Evolutionary conservation across 2,888 invertebrate species (phyloP).

Genomic region (Helobdella robusta): DNA sequence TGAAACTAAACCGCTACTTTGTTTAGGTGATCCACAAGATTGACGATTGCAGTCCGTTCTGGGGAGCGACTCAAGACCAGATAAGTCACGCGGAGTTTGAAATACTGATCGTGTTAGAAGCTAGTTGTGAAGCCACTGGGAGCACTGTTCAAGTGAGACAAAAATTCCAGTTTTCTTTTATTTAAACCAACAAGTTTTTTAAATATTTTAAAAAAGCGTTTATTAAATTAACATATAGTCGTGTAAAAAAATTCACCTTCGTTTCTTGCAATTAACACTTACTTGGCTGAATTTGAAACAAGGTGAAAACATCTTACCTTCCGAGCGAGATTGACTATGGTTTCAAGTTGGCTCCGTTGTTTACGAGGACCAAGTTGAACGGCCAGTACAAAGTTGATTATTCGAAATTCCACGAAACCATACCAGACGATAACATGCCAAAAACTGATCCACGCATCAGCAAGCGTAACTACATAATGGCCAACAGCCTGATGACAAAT

Average conservation of each 20-base stretch:
- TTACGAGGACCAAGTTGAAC: slow-evolving; percentile 26
- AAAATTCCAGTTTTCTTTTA: too few relatives aligned
- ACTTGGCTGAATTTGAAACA: neutral
- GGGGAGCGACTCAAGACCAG: slow-evolving; percentile 29
- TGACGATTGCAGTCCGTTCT: slow-evolving; percentile 31
- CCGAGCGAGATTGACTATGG: slow-evolving; percentile 34
- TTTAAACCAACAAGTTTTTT: neutral
- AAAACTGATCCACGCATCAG: too few relatives aligned
- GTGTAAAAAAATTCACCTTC: too few relatives aligned
- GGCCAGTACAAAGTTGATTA: slow-evolving; percentile 33
- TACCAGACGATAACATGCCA: slow-evolving; percentile 35
- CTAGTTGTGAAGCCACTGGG: slow-evolving; percentile 32
- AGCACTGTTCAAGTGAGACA: slow-evolving; percentile 28
- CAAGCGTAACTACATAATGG: too few relatives aligned
- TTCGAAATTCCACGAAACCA: slow-evolving; percentile 35
- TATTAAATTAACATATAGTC: too few relatives aligned
- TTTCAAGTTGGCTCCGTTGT: slow-evolving; percentile 29
- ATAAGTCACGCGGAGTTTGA: slow-evolving; percentile 33
- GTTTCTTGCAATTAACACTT: too few relatives aligned
- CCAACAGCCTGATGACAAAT: too few relatives aligned
- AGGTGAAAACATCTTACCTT: slow-evolving; percentile 34
- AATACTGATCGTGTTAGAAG: slow-evolving; percentile 34
- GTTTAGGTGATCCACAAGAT: slow-evolving; percentile 61
- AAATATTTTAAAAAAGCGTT: neutral
- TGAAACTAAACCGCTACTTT: too few relatives aligned